These are phyloP conservation scores for Creontiades dilutus DNA, from an alignment of 2,888 invertebrate species.

Conservation along the genomic window DNA sequence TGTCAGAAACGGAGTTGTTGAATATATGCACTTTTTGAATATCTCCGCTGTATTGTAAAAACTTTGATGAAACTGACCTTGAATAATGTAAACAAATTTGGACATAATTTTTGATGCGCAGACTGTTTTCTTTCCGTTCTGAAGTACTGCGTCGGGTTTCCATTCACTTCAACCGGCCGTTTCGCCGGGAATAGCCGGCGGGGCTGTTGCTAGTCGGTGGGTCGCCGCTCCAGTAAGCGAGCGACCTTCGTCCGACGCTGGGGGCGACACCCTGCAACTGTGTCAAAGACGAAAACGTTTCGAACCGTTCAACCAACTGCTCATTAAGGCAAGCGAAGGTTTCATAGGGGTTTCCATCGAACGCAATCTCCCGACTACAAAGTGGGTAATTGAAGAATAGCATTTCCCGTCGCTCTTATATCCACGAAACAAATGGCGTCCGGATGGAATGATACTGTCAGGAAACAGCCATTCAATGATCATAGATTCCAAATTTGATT, in stretches of 20 bases:
- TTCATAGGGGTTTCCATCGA: neutral
- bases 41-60: too few relatives aligned
- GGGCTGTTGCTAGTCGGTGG: constrained; percentile 21
- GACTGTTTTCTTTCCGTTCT: too few relatives aligned
- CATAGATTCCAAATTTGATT: neutral
- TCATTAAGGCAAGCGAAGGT: constrained; percentile 3
- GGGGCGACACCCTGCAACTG: constrained; percentile 36
- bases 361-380: neutral
- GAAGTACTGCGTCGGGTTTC: too few relatives aligned
- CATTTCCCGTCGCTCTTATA: neutral
- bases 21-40: too few relatives aligned
- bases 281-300: constrained; percentile 30
- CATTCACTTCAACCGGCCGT: neutral
- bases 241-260: neutral
- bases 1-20: too few relatives aligned
- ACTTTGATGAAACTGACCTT: too few relatives aligned
- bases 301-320: neutral
- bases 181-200: neutral
- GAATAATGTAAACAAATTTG: too few relatives aligned
- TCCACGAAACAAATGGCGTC: neutral
- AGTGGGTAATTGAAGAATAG: neutral
- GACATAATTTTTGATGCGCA: too few relatives aligned
- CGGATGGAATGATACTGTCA: neutral
- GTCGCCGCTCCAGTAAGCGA: constrained; percentile 23
- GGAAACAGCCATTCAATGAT: neutral